These are phyloP conservation scores for Osmoderma eremita DNA, from an alignment of 2,888 invertebrate species.

Conservation along the genomic window DNA sequence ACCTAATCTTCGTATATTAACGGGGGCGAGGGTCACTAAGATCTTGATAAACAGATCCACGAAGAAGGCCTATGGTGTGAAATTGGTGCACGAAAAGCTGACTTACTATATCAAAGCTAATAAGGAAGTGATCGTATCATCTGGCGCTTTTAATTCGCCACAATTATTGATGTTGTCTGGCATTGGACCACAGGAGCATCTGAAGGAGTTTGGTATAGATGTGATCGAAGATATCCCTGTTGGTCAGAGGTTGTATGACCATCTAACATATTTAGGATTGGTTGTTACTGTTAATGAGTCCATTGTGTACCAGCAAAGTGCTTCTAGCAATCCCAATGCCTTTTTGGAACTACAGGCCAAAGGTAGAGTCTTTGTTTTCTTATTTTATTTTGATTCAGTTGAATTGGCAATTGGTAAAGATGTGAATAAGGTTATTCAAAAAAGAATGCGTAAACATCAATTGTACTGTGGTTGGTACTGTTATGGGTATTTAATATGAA, in stretches of 20 bases:
- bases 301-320: constrained; percentile 50
- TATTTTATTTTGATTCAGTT: too few species aligned
- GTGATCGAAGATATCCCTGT: constrained; percentile 74
- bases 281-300: constrained; percentile 63
- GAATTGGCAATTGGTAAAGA: too few species aligned
- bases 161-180: constrained; percentile 92
- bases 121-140: constrained; percentile 86
- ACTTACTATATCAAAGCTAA: constrained; percentile 66
- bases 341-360: constrained; percentile 61
- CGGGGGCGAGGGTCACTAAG: constrained; percentile 70
- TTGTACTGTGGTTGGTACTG: too few species aligned
- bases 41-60: constrained; percentile 72
- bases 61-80: constrained; percentile 75
- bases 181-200: constrained; percentile 71
- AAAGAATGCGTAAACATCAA: too few species aligned
- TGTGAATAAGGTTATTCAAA: too few species aligned
- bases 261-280: constrained; percentile 68
- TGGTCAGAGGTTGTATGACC: constrained; percentile 74
- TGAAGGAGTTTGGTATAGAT: constrained; percentile 68
- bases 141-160: constrained; percentile 89
- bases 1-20: constrained; percentile 75
- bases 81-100: constrained; percentile 63
- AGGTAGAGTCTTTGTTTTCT: too few species aligned
- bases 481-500: too few species aligned
- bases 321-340: constrained; percentile 59